Base-by-base conservation (phyloP, 2,113 vertebrate genomes). In the Antigone vipio region DNA sequence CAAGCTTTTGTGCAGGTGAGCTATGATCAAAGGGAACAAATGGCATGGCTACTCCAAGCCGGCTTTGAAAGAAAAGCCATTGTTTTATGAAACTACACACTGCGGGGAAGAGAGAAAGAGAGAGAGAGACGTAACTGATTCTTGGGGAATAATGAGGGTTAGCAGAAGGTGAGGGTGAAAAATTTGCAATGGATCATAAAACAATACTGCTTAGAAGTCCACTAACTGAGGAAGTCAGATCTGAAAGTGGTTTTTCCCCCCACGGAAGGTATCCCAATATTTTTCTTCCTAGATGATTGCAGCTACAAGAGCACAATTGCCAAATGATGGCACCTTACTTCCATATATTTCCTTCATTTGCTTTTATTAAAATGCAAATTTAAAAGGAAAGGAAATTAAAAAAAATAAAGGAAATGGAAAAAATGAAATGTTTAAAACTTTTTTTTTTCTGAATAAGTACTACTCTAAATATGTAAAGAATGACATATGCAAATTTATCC, bases 1-100 rank as follows among this genome's bases (percentile, higher is more conserved):
- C 89, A 91, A 92, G 91, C 91, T 95, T 94, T 72, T 95, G 73
- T 59, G 71, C 80, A 95, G 93, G 84, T 95, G 80, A 95, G 24
- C 76, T 84, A 12, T 75, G 95, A 96, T 95, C 93, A 96, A 97
- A 96, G 73, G 55, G 11, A 80, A 32, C 13, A 92, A 93, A 91
- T 40, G 44, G 16, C 73, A 86, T 8, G 23, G 52, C 40, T 89
- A 40, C 23, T 95, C 47, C 56, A 92, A 86, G 59, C 12, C 44
- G 35, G 14, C 40, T 91, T 84, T 94, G 86, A 95, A 95, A 91
- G 68, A 75, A 94, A 95, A 93, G 16, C 10, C 64, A 81, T 87
- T 96, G 59, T 97, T 58, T 75, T 75, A 34, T 71, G 83, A 93
- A 97, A 89, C 55, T 63, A 22, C 56, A 92, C 4, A 34, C 64